Conservation (phyloP, 2,113 vertebrate species). For the Sterna hirundo region DNA sequence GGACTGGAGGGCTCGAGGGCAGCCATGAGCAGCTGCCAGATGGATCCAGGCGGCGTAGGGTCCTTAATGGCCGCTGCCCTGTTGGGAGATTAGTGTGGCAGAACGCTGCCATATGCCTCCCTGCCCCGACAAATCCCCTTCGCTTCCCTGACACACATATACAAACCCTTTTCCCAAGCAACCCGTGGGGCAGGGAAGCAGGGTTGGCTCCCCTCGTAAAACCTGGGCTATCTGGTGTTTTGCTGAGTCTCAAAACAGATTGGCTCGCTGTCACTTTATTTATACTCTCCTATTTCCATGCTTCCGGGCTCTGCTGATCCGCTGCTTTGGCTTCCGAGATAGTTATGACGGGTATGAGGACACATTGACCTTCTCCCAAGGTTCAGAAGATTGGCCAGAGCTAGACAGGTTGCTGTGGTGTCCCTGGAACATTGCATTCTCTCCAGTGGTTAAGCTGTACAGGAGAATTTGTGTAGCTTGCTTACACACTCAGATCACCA, state of each 20-base stretch:
- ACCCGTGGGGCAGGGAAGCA: not conserved
- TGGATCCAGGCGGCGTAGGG: rapidly evolving
- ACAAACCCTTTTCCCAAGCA: not conserved
- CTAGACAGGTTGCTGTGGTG: not conserved
- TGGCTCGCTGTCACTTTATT: not conserved
- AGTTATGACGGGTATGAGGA: not conserved
- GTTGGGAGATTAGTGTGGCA: not conserved
- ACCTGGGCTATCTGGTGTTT: not conserved
- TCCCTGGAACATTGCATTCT: not conserved
- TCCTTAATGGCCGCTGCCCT: not conserved
- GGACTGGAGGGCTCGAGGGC: not conserved
- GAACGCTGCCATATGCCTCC: not conserved
- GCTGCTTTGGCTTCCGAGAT: not conserved
- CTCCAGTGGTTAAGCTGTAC: not conserved
- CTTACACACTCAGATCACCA: not conserved
- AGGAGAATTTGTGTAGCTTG: not conserved
- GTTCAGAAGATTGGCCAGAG: not conserved
- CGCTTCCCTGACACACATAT: not conserved
- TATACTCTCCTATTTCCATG: not conserved
- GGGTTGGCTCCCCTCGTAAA: not conserved
- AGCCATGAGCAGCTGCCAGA: not conserved
- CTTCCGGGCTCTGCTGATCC: not conserved
- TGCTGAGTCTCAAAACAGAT: not conserved
- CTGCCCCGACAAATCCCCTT: not conserved
- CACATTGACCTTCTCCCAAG: not conserved